Evolutionary conservation across 2,888 invertebrate genomes (phyloP).

Genomic region (Disparrhopalites patrizii): DNA sequence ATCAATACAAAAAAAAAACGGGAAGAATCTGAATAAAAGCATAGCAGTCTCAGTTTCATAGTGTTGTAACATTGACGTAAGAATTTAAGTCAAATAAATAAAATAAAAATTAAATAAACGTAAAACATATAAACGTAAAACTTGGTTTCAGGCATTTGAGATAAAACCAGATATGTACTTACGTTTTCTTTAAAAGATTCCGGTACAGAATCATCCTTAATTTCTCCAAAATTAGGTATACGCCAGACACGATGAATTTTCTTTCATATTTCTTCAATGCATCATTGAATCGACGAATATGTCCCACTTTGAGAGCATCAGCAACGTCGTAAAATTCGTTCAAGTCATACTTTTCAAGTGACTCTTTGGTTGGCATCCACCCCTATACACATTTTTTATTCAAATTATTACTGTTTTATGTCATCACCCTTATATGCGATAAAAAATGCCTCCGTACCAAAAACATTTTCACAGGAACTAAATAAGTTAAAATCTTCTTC

Average conservation of each 20-base stretch:
- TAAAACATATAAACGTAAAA: no score
- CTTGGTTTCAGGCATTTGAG: not conserved
- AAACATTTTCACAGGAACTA: constrained; percentile 96
- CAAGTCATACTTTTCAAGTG: constrained; percentile 85
- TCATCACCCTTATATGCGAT: no score
- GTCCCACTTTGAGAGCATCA: constrained; percentile 82
- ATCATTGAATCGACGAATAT: constrained; percentile 74
- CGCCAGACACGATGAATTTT: constrained; percentile 94
- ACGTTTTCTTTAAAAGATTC: constrained; percentile 92
- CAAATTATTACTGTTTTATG: not conserved
- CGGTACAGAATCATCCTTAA: constrained; percentile 90
- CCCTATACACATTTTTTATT: constrained; percentile 58
- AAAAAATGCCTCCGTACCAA: no score
- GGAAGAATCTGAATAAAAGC: not conserved
- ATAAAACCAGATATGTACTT: constrained; percentile 49
- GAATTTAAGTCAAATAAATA: not conserved
- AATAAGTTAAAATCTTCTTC: constrained; percentile 84
- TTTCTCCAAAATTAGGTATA: constrained; percentile 95
- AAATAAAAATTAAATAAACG: not conserved
- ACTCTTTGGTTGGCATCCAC: constrained; percentile 77
- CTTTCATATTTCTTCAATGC: constrained; percentile 80
- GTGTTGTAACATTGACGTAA: no score
- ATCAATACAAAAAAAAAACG: not conserved
- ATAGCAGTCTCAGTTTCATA: not conserved
- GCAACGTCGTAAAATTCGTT: constrained; percentile 86